Conservation (phyloP, 2,797 vertebrate species). For the Gallinago stenura region DNA sequence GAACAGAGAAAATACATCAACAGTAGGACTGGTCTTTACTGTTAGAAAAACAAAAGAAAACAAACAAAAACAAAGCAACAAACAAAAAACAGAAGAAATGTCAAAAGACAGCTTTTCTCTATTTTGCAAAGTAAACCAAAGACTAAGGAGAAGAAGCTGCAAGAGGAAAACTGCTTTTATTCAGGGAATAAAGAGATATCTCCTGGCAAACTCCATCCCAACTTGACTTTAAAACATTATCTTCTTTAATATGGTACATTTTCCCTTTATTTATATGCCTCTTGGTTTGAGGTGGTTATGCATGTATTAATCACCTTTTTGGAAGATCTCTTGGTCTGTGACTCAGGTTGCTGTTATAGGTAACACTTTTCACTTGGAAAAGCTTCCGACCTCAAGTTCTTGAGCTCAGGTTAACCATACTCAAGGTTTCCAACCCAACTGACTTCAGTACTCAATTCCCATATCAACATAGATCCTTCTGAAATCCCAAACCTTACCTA, state of each 20-base stretch:
- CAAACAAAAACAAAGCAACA: neutral
- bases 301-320: neutral
- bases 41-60: neutral
- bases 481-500: slow-evolving; percentile 9
- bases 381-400: neutral
- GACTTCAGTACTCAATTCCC: neutral
- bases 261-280: neutral
- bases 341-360: neutral
- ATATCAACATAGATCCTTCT: neutral
- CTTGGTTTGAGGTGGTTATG: neutral
- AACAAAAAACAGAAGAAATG: neutral
- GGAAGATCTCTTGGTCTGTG: neutral
- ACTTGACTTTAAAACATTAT: neutral
- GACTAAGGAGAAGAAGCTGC: neutral
- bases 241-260: neutral
- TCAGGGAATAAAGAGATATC: neutral
- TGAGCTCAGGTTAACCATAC: neutral
- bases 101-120: fast-evolving
- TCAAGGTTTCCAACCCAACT: neutral
- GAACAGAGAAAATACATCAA: neutral
- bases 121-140: neutral
- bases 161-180: neutral
- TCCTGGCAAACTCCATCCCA: neutral
- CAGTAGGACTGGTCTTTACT: neutral
- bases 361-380: neutral